Evolutionary conservation across 2,113 vertebrate species (phyloP).

Genomic region (Brachionichthys hirsutus): DNA sequence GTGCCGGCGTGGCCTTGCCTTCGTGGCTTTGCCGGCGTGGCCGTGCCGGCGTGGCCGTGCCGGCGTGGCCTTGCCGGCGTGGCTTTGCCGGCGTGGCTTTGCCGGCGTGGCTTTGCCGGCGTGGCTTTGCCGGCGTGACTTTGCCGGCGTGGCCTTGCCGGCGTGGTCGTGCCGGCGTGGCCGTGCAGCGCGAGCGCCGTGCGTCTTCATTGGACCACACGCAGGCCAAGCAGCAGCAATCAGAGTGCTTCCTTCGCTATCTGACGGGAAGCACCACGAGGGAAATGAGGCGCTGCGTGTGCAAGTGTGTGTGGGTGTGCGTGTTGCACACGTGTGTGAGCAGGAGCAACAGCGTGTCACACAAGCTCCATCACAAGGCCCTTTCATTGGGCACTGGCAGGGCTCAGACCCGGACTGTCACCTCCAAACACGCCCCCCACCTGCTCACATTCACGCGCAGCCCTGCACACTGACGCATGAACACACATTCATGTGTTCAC

Average conservation of each 20-base stretch:
- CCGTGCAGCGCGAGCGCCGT: conserved; percentile 35
- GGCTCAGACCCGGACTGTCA: conserved; percentile 77
- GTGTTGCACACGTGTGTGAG: conserved; percentile 30
- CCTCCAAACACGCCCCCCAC: conserved; percentile 80
- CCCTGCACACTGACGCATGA: background rate
- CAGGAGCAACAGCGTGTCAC: conserved; percentile 74
- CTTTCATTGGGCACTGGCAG: conserved; percentile 78
- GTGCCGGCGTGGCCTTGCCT: too few relatives aligned
- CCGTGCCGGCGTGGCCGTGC: too few relatives aligned
- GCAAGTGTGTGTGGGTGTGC: conserved; percentile 9
- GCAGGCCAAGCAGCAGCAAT: conserved; percentile 48
- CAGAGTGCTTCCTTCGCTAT: conserved; percentile 43
- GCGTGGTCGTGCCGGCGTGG: conserved; percentile 39
- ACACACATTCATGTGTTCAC: conserved; percentile 4
- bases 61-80: too few relatives aligned
- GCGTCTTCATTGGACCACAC: conserved; percentile 56
- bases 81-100: too few relatives aligned
- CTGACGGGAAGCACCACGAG: conserved; percentile 43
- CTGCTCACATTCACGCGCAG: conserved; percentile 68
- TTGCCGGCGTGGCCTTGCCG: too few relatives aligned
- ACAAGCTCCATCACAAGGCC: conserved; percentile 75
- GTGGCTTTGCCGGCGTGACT: too few relatives aligned
- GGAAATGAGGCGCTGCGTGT: conserved; percentile 38
- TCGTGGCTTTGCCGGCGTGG: too few relatives aligned
- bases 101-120: too few relatives aligned